phyloP scores from a whole-genome alignment of 2,888 invertebrate genomes.

The Tortrix viridana region DNA sequence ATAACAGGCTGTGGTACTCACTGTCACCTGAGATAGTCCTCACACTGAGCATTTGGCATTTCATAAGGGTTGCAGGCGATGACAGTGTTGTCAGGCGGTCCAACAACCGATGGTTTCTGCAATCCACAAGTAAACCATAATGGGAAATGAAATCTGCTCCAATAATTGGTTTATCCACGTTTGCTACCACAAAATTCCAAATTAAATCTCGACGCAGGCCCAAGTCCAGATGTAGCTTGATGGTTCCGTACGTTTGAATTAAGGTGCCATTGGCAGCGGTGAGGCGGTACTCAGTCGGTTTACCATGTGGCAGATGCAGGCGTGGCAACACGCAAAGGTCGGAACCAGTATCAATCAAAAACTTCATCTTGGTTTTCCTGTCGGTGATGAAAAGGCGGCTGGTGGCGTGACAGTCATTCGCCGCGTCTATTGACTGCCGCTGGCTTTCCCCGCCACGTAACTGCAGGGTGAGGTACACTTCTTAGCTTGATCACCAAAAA shows the following conservation, averaged over 20 bases:
- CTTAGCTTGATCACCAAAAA: neutral
- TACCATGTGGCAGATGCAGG: neutral
- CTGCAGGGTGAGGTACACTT: neutral
- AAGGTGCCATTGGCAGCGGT: slow-evolving; percentile 55
- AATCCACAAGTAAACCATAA: slow-evolving; percentile 48
- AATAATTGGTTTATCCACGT: slow-evolving; percentile 48
- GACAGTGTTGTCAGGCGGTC: slow-evolving; percentile 23
- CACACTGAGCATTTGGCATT: neutral
- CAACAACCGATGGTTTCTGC: slow-evolving; percentile 40
- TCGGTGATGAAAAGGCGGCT: slow-evolving; percentile 15
- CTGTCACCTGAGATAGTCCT: slow-evolving; percentile 7
- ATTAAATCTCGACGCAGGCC: slow-evolving; percentile 39
- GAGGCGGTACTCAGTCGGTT: slow-evolving; percentile 6
- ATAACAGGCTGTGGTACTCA: slow-evolving; percentile 19
- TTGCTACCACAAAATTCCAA: neutral
- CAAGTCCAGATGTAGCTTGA: slow-evolving; percentile 6
- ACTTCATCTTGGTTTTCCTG: slow-evolving; percentile 3
- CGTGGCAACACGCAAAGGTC: slow-evolving; percentile 8
- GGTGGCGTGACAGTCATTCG: neutral
- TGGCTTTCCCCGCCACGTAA: neutral
- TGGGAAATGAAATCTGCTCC: slow-evolving; percentile 48
- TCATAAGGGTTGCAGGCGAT: neutral
- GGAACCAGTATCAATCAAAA: slow-evolving; percentile 8
- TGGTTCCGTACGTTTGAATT: slow-evolving; percentile 26
- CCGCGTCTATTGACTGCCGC: slow-evolving; percentile 1